phyloP scores from a whole-genome alignment of 1,140 invertebrate genomes.

The Panulirus ornatus region DNA sequence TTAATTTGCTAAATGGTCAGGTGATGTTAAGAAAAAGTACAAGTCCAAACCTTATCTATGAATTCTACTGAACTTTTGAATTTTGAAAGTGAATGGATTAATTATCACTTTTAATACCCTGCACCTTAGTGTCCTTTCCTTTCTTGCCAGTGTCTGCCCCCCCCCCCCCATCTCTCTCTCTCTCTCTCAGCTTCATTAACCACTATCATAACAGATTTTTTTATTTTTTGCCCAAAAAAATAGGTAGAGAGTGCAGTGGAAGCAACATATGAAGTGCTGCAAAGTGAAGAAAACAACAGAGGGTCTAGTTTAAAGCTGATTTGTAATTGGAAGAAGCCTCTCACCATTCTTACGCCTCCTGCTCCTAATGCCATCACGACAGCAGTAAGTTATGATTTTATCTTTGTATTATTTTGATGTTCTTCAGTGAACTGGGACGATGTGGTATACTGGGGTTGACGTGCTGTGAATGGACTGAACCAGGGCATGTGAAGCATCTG shows the following conservation, averaged over 20 bases:
- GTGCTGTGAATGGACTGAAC: too few relatives aligned
- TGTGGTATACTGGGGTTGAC: too few relatives aligned
- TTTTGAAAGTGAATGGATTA: background rate
- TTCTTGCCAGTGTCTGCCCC: background rate
- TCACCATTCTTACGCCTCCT: slow-evolving; percentile 41
- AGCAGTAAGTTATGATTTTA: slow-evolving; percentile 20
- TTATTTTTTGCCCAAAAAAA: background rate
- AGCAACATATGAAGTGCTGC: slow-evolving; percentile 39
- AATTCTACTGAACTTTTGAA: background rate
- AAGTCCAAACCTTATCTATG: background rate
- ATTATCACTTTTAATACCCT: background rate
- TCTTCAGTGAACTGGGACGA: too few relatives aligned
- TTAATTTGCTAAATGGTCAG: background rate
- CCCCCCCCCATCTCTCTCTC: background rate
- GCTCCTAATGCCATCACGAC: slow-evolving; percentile 30
- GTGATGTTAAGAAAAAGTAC: too few relatives aligned
- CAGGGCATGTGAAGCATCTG: too few relatives aligned
- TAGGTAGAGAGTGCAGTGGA: slow-evolving; percentile 47
- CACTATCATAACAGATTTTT: background rate
- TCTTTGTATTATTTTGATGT: background rate
- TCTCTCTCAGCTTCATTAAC: background rate
- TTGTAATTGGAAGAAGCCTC: slow-evolving; percentile 35
- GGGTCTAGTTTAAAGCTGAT: slow-evolving; percentile 43
- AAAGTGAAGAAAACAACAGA: slow-evolving; percentile 10
- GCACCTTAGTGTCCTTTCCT: background rate